phyloP scores from a whole-genome alignment of 2,888 invertebrate genomes.

The Leptodirus hochenwartii region DNA sequence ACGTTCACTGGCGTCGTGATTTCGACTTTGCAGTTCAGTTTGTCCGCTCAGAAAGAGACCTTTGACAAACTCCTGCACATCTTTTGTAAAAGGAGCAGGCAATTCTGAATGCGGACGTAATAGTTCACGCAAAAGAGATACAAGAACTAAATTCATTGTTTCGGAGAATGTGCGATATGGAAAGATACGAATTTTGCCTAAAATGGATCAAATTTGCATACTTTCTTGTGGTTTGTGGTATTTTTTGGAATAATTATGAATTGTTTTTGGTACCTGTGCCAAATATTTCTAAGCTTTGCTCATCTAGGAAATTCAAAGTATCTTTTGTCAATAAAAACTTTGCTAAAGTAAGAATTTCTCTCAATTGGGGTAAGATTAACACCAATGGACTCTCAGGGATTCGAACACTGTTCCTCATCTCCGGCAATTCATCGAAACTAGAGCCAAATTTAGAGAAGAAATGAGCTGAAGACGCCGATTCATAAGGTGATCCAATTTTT shows the following conservation, averaged over 20 bases:
- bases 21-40: conserved; percentile 74
- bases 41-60: conserved; percentile 77
- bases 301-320: conserved; percentile 55
- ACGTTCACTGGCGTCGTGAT: conserved; percentile 67
- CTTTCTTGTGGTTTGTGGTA: too few relatives aligned
- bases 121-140: conserved; percentile 77
- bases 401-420: conserved; percentile 58
- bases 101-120: conserved; percentile 80
- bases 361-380: conserved; percentile 60
- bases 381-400: conserved; percentile 45
- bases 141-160: conserved; percentile 81
- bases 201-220: too few relatives aligned
- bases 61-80: conserved; percentile 48
- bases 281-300: conserved; percentile 65
- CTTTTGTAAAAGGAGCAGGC: conserved; percentile 77
- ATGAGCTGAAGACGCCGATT: conserved; percentile 63
- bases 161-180: conserved; percentile 93
- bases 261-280: too few relatives aligned
- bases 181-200: conserved; percentile 53
- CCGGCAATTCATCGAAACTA: conserved; percentile 78
- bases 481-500: too few relatives aligned
- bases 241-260: too few relatives aligned
- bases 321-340: conserved; percentile 79
- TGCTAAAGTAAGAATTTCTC: conserved; percentile 59
- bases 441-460: conserved; percentile 88